Percentiles rank a stretch among this genome's conserved stretches.
These are phyloP conservation scores for Pollenia angustigena DNA, from an alignment of 2,888 invertebrate species.

Conservation along the genomic window DNA sequence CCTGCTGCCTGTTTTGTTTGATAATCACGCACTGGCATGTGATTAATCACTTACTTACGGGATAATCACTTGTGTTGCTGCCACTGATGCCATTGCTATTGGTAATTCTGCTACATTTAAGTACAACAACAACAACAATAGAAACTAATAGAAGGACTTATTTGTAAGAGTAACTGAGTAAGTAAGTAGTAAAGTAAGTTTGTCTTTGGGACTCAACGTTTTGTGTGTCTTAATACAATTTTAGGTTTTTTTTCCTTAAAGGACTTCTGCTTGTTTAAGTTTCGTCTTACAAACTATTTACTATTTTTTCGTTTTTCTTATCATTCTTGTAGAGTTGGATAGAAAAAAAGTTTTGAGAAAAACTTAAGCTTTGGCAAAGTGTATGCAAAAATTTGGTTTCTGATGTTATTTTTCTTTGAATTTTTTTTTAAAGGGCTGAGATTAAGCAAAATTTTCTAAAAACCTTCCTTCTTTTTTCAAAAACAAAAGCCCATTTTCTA, in stretches of 20 bases:
- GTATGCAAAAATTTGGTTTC: constrained; percentile 50
- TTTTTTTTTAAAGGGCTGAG: background rate
- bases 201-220: constrained; percentile 31
- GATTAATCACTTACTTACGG: constrained; percentile 80
- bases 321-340: background rate
- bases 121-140: constrained; percentile 3
- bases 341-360: constrained; percentile 31
- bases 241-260: background rate
- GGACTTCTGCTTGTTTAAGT: constrained; percentile 3
- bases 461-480: too few species aligned
- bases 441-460: background rate
- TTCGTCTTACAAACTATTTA: constrained; percentile 28
- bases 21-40: constrained; percentile 79
- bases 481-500: too few species aligned
- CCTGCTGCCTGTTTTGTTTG: constrained; percentile 71
- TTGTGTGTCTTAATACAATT: background rate
- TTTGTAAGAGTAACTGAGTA: constrained; percentile 1
- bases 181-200: constrained; percentile 32
- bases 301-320: constrained; percentile 8
- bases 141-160: constrained; percentile 8
- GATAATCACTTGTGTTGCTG: constrained; percentile 73
- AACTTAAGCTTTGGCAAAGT: constrained; percentile 51
- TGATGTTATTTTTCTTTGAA: background rate
- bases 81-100: background rate
- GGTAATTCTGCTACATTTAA: constrained; percentile 9